These are phyloP conservation scores for Distichodus sexfasciatus DNA, from an alignment of 2,797 vertebrate species.

Conservation along the genomic window DNA sequence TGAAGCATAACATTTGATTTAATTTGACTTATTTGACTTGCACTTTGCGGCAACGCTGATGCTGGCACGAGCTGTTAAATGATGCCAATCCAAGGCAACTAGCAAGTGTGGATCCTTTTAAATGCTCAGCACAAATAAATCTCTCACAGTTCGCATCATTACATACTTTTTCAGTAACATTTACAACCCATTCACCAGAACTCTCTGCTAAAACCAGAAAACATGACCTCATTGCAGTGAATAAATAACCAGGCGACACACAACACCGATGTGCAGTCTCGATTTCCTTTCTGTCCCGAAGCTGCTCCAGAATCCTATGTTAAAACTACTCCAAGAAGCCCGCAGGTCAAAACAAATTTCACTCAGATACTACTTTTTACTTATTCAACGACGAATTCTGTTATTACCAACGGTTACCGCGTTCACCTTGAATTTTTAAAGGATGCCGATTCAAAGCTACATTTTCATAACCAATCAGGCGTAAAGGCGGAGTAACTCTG, in stretches of 20 bases:
- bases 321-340: too few relatives aligned
- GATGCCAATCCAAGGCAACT: not conserved
- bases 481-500: constrained; percentile 3
- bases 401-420: too few relatives aligned
- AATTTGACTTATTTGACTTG: too few relatives aligned
- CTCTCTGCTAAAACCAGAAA: not conserved
- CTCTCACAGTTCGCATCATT: not conserved
- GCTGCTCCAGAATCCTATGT: not conserved
- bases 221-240: constrained; percentile 38
- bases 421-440: not conserved
- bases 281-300: not conserved
- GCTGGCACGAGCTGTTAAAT: not conserved
- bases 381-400: too few relatives aligned
- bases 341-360: too few relatives aligned
- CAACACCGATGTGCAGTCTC: not conserved
- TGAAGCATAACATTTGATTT: too few relatives aligned
- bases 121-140: not conserved
- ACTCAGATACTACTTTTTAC: too few relatives aligned
- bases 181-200: not conserved
- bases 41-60: not conserved
- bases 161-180: too few relatives aligned
- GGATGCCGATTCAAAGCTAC: not conserved
- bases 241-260: constrained; percentile 28
- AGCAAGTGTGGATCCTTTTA: not conserved
- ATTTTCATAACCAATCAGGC: not conserved